phyloP scores from a whole-genome alignment of 2,797 vertebrate genomes.

The Liparis tanakae region DNA sequence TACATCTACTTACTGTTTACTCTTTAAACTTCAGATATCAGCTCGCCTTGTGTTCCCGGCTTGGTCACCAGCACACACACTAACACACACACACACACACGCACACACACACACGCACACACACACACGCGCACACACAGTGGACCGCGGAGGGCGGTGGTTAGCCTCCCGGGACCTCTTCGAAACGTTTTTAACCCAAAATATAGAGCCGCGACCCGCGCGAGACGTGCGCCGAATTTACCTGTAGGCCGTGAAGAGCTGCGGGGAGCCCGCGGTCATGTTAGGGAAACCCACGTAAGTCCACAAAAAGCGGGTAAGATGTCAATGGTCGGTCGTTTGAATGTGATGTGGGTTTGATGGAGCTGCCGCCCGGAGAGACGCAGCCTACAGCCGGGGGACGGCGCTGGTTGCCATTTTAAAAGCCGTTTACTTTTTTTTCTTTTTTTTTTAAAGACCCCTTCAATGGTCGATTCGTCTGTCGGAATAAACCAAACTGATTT shows the following conservation, averaged over 20 bases:
- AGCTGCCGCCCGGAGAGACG: background rate
- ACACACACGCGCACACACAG: background rate
- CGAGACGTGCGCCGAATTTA: background rate
- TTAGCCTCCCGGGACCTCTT: background rate
- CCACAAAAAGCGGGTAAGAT: rapidly evolving
- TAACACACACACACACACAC: too few species aligned
- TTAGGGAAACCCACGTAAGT: rapidly evolving
- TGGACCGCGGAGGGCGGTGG: conserved; percentile 30
- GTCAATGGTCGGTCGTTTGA: rapidly evolving
- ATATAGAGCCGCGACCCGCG: rapidly evolving
- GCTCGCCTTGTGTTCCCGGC: too few species aligned
- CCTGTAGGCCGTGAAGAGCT: rapidly evolving
- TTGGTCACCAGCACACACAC: too few species aligned
- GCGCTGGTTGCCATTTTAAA: conserved; percentile 54
- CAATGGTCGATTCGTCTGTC: background rate
- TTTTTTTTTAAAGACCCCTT: conserved; percentile 16
- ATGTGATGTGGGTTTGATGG: conserved; percentile 12
- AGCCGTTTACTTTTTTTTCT: conserved; percentile 35
- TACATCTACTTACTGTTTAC: background rate
- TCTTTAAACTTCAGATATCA: background rate
- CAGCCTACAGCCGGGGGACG: background rate
- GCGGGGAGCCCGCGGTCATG: rapidly evolving
- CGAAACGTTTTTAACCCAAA: background rate
- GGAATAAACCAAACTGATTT: background rate
- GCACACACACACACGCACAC: too few species aligned